phyloP scores from a whole-genome alignment of 2,888 invertebrate species.

The Petrophora chlorosata region DNA sequence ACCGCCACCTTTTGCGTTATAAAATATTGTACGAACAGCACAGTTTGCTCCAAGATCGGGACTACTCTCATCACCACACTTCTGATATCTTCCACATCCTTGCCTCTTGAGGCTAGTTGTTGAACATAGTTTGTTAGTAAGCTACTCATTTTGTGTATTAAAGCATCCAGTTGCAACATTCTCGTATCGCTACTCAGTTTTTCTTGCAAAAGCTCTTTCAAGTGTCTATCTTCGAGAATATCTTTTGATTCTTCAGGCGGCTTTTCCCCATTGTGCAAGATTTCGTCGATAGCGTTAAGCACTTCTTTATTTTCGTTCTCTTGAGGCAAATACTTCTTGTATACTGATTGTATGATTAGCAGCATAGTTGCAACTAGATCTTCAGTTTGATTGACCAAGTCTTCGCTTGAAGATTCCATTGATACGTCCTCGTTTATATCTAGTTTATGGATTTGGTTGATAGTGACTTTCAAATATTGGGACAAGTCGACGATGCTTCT shows the following conservation, averaged over 20 bases:
- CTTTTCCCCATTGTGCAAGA: constrained; percentile 57
- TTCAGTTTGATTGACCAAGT: constrained; percentile 58
- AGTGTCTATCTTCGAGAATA: constrained; percentile 84
- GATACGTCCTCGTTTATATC: constrained; percentile 47
- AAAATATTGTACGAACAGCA: constrained; percentile 90
- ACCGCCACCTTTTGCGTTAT: constrained; percentile 90
- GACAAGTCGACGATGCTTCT: constrained; percentile 57
- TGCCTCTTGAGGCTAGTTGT: constrained; percentile 53
- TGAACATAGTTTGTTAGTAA: constrained; percentile 72
- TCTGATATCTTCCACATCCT: constrained; percentile 49
- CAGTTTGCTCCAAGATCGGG: constrained; percentile 91
- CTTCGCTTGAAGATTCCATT: constrained; percentile 49
- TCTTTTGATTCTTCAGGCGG: constrained; percentile 75
- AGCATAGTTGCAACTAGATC: constrained; percentile 67
- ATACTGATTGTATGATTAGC: constrained; percentile 63
- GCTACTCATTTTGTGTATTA: constrained; percentile 67
- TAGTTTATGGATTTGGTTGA: constrained; percentile 48
- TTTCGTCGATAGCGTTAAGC: constrained; percentile 64
- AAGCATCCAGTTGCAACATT: constrained; percentile 80
- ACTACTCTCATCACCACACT: constrained; percentile 74
- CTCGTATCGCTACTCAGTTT: constrained; percentile 85
- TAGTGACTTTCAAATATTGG: constrained; percentile 52
- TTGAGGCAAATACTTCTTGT: constrained; percentile 68
- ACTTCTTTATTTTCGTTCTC: constrained; percentile 58
- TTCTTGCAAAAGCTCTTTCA: constrained; percentile 86